Evolutionary conservation across 1,140 invertebrate species (phyloP).

Genomic region (Hestina assimilis): DNA sequence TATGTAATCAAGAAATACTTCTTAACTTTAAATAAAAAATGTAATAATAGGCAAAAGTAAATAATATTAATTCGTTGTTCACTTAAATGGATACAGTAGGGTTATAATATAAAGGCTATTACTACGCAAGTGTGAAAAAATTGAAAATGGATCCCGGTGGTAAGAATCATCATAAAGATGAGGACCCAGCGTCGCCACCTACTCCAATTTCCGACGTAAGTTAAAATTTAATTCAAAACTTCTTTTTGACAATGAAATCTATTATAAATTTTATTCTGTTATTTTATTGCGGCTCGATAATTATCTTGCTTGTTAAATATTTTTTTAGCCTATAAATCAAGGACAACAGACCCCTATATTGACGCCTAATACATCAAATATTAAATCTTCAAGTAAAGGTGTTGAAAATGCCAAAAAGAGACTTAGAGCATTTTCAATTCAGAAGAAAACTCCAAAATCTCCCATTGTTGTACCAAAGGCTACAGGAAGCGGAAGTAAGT

Average conservation of each 20-base stretch:
- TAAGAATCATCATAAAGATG: background rate
- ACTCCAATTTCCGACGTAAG: conserved; percentile 13
- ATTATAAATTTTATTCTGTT: no score
- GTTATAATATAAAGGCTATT: conserved; percentile 5
- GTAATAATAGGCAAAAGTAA: background rate
- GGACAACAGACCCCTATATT: background rate
- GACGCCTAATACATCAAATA: conserved; percentile 5
- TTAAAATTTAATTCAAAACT: background rate
- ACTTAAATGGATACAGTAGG: background rate
- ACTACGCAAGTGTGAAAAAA: conserved; percentile 12
- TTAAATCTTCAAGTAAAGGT: conserved; percentile 43
- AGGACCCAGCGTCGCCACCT: conserved; percentile 33
- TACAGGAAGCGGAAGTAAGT: conserved; percentile 47
- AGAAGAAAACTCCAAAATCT: conserved; percentile 59
- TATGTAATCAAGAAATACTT: no score
- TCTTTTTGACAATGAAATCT: no score
- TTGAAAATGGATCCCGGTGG: conserved; percentile 16
- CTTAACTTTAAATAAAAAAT: no score
- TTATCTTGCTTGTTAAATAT: background rate
- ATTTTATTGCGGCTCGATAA: background rate
- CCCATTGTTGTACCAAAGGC: conserved; percentile 46
- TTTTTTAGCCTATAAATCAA: conserved; percentile 4
- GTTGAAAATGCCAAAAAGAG: conserved; percentile 69
- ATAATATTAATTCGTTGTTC: background rate
- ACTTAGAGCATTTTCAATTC: conserved; percentile 70